phyloP scores from a whole-genome alignment of 2,888 invertebrate genomes.

The Mantis religiosa region DNA sequence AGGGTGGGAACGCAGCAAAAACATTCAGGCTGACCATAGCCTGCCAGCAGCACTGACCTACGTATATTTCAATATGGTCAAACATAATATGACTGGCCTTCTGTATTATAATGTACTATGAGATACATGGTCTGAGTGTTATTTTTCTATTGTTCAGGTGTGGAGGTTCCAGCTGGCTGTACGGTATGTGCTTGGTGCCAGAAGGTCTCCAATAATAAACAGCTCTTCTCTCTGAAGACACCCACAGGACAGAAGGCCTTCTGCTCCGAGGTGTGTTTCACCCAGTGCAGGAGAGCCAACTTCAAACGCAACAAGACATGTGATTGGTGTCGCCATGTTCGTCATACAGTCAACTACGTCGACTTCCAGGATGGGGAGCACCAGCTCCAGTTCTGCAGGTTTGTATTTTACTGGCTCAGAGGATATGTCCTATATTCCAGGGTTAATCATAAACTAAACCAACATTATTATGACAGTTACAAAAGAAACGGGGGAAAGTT shows the following conservation, averaged over 20 bases:
- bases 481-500: neutral
- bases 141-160: neutral
- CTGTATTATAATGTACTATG: too few relatives aligned
- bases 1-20: too few relatives aligned
- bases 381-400: conserved; percentile 74
- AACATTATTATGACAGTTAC: neutral
- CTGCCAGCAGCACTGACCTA: too few relatives aligned
- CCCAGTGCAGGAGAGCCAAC: conserved; percentile 81
- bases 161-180: conserved; percentile 31
- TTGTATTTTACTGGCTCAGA: neutral
- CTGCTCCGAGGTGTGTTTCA: conserved; percentile 87
- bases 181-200: conserved; percentile 68
- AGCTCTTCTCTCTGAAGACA: conserved; percentile 33
- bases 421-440: neutral
- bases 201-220: conserved; percentile 43
- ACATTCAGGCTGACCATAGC: too few relatives aligned
- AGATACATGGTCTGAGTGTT: too few relatives aligned
- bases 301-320: conserved; percentile 89
- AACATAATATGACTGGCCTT: too few relatives aligned
- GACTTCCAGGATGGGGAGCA: conserved; percentile 89
- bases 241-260: conserved; percentile 53
- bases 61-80: too few relatives aligned
- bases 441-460: too few relatives aligned
- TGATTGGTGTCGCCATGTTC: conserved; percentile 88
- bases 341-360: conserved; percentile 86